Base-by-base conservation (phyloP, 2,888 invertebrate genomes). In the Caenorhabditis sinica region DNA sequence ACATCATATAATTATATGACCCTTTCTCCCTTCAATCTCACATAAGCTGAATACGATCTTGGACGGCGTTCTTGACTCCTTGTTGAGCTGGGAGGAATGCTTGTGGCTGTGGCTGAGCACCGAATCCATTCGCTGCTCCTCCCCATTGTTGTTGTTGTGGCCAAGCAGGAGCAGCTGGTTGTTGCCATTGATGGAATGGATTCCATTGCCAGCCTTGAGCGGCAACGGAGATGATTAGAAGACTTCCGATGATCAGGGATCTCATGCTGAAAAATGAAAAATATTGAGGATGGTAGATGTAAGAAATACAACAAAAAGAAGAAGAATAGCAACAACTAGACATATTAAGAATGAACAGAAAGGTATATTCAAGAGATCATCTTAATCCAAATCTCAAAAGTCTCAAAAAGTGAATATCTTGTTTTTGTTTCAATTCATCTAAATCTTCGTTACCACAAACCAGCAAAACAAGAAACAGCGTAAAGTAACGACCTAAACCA, bases 121-220 rank as follows among this genome's bases (percentile, higher is more conserved):
- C 79, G 51, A 79, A 79, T 45, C 76, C 68, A 8, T 49, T 11
- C 2, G 49, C 60, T 9, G 53, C 51, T 33, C 65, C 75, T 53
- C 77, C 76, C 58, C 63, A 63, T 17, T 53, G 75, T 20, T 83
- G 82, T 45, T 77, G 82, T 53, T 77, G 83, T 4, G 74, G 74
- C 83, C 83, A 83, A 4, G n/a, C 80, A 15, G 61, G 51, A 30
- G 72, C 45, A 0, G 60, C 77, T 9, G 84, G 84, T 51, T 81
- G 85, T 23, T 76, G 76, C 85, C 81, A 85, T 73, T 85, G 85
- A 60, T 85, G 66, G 73, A 85, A 85, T 33, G 85, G 85, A 45
- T 85, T 81, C 72, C 72, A 85, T 71, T 84, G 84, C 85, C 85
- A 85, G 15, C 81, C 81, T 51, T 85, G 85, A 15, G 53, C 77